Evolutionary conservation across 2,888 invertebrate species (phyloP).

Genomic region (Pachydiplax longipennis): DNA sequence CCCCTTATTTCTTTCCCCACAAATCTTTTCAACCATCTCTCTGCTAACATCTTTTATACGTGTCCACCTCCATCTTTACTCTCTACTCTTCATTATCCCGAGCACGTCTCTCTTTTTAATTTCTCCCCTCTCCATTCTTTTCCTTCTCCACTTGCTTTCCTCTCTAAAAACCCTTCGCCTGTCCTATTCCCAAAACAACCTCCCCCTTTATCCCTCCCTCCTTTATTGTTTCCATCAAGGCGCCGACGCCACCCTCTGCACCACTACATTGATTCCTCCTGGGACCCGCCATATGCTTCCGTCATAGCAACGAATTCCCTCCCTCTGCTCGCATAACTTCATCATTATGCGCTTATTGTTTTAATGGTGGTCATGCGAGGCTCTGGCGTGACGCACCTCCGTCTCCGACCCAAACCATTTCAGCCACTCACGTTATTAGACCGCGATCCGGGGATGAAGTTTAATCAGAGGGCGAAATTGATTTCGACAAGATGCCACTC

Average conservation of each 20-base stretch:
- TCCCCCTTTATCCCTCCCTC: constrained; percentile 40
- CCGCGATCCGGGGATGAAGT: not conserved
- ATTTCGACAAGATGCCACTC: constrained; percentile 1
- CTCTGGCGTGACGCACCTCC: not conserved
- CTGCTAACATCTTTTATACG: not conserved
- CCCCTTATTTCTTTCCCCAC: constrained; percentile 21
- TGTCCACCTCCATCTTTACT: not conserved
- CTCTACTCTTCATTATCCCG: not conserved
- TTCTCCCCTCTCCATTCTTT: constrained; percentile 52
- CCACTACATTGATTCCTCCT: constrained; percentile 44
- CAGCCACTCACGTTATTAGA: not conserved
- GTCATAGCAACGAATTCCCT: not conserved
- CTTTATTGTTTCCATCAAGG: constrained; percentile 12
- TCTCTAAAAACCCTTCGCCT: constrained; percentile 59
- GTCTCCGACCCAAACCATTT: not conserved
- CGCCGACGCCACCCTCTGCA: constrained; percentile 1
- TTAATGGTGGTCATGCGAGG: not conserved
- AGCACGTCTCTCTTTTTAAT: not conserved
- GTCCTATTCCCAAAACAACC: constrained; percentile 63
- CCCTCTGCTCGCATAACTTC: constrained; percentile 57
- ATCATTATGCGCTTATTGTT: not conserved
- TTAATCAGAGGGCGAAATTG: not conserved
- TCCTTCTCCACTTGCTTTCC: constrained; percentile 65
- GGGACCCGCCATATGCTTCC: constrained; percentile 22
- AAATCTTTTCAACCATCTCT: not conserved